A percentile compares a stretch with the other conserved stretches of the same genome.
phyloP scores from a whole-genome alignment of 2,888 invertebrate genomes.

The Tiliacea citrago region DNA sequence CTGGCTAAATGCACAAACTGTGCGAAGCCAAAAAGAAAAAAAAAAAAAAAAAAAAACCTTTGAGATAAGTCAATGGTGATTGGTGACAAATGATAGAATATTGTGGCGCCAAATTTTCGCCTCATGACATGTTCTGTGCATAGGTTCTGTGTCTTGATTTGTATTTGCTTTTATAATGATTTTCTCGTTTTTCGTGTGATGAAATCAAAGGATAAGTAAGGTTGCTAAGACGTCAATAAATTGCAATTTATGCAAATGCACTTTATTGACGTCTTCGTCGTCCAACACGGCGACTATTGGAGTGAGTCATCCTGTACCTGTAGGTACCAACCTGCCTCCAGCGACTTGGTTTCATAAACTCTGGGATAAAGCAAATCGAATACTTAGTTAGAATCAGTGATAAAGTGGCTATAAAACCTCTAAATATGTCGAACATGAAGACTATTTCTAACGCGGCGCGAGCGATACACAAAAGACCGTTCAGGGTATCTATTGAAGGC shows the following conservation, averaged over 20 bases:
- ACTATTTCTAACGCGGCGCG: conserved; percentile 76
- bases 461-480: conserved; percentile 85
- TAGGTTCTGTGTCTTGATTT: neutral
- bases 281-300: neutral
- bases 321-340: conserved; percentile 1
- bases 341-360: neutral
- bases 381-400: neutral
- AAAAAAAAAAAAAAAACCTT: no score
- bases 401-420: neutral
- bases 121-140: no score
- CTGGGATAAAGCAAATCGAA: neutral
- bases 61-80: no score
- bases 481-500: conserved; percentile 94
- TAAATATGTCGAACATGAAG: conserved; percentile 79
- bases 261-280: neutral
- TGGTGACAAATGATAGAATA: neutral
- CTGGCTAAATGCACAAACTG: no score
- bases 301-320: neutral
- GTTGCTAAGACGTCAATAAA: no score
- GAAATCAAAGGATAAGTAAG: neutral
- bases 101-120: conserved; percentile 26
- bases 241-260: neutral
- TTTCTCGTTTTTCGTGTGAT: neutral
- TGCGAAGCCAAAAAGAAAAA: no score
- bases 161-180: neutral